A percentile compares a stretch with the other conserved stretches of the same genome.
These are phyloP conservation scores for Cryptoblepharus egeriae DNA, from an alignment of 2,797 vertebrate genomes.

Conservation along the genomic window DNA sequence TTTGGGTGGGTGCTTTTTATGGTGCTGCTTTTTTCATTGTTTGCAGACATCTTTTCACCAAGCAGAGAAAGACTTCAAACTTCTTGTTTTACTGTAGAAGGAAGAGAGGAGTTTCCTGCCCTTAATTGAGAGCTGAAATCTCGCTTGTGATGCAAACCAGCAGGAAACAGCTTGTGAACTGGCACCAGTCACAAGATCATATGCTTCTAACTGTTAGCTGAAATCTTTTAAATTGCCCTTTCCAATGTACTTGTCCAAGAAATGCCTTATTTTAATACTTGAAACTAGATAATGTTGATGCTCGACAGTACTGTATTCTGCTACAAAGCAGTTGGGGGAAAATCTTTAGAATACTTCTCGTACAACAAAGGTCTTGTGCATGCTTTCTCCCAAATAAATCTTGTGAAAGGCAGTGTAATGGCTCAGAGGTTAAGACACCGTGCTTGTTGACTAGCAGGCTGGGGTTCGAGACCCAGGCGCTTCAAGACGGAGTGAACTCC, in stretches of 20 bases:
- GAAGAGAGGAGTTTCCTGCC: not conserved
- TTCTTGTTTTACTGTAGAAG: not conserved
- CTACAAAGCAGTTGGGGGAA: not conserved
- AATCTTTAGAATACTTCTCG: not conserved
- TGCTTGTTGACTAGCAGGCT: too few relatives aligned
- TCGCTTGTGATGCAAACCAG: conserved; percentile 3
- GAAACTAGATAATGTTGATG: not conserved
- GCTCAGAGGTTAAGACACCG: too few relatives aligned
- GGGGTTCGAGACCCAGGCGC: too few relatives aligned
- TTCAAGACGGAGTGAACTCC: too few relatives aligned
- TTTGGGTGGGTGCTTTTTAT: too few relatives aligned
- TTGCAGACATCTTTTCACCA: too few relatives aligned
- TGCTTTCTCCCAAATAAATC: not conserved
- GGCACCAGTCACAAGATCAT: not conserved
- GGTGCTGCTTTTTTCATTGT: too few relatives aligned
- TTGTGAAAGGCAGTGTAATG: not conserved
- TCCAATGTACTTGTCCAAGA: not conserved
- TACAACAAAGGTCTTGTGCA: not conserved
- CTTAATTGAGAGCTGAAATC: not conserved
- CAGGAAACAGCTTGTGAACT: conserved; percentile 21
- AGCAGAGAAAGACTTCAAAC: not conserved
- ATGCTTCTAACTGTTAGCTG: not conserved
- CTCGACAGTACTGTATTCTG: not conserved
- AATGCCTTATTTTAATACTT: not conserved
- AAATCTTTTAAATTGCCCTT: not conserved